Evolutionary conservation across 2,888 invertebrate genomes (phyloP), one percentile per base, ranked within the genome.

Genomic region (Epinotia bilunana): DNA sequence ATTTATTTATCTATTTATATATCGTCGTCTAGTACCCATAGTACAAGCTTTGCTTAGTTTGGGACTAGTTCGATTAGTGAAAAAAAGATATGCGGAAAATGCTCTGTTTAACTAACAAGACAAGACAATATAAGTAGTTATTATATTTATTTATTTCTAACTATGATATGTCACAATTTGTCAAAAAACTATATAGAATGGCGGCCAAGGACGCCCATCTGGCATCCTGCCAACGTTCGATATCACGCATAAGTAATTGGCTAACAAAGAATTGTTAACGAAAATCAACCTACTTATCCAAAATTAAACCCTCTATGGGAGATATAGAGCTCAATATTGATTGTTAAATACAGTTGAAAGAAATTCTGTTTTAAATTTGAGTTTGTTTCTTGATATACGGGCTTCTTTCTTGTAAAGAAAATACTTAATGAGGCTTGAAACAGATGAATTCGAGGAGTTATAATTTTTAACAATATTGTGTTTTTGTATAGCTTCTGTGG

Each of bases 191-290:
- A 2, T 33, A 18, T 12, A 33, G 53, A 65, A 65, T 11, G 53
- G n/a, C 57, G 53, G 53, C 53, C 53, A 23, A 64, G 64, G 69
- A 49, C 58, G 74, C 20, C 69, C 74, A 74, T 74, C 70, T 74
- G 69, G 74, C 63, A 3, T 20, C 39, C 20, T 20, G 74, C 74
- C 74, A 74, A n/a, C 39, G 74, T 73, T 70, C 74, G 49, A 74
- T 74, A 69, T 55, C 69, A 49, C 57, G 33, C 23, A 62, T 69
- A 74, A 74, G 73, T 74, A 74, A 74, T 74, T 69, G 73, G 68
- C 69, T 74, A 57, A 72, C 72, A 46, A 57, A 62, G 62, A 58
- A 69, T 74, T 63, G 73, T 74, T 69, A 74, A 74, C 62, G 43
- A 57, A n/a, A 69, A 46, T 60, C 46, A 55, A 39, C 39, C 39